phyloP scores from a whole-genome alignment of 1,140 invertebrate species.

The Drosophila elegans region DNA sequence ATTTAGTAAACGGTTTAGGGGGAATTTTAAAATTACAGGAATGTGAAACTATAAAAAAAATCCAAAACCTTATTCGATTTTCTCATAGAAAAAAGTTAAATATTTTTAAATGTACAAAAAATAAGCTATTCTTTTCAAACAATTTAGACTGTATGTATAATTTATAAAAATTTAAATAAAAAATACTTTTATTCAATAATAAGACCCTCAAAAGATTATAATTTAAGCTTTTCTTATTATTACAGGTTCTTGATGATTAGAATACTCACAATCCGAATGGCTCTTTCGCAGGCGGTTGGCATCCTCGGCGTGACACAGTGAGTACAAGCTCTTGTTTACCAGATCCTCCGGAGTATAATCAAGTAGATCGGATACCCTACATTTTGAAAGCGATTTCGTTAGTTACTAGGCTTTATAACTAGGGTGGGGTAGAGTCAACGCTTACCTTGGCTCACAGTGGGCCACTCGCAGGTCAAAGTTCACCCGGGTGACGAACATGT shows the following conservation, averaged over 20 bases:
- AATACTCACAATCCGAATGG: constrained; percentile 95
- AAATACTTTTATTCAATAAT: too few relatives aligned
- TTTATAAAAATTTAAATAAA: too few relatives aligned
- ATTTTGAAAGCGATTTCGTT: rapidly evolving
- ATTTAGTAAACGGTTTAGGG: too few relatives aligned
- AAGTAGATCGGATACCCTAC: constrained; percentile 95
- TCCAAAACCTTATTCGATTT: too few relatives aligned
- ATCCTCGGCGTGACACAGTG: constrained; percentile 97
- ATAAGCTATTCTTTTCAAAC: too few relatives aligned
- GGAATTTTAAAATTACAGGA: neutral
- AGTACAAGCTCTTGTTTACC: constrained; percentile 96
- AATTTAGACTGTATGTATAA: too few relatives aligned
- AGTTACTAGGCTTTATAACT: constrained; percentile 24
- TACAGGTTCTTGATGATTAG: neutral
- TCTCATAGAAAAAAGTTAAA: neutral
- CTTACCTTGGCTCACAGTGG: constrained; percentile 97
- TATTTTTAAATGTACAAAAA: too few relatives aligned
- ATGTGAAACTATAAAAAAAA: too few relatives aligned
- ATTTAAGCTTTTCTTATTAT: neutral
- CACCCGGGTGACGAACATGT: constrained; percentile 98
- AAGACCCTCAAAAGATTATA: too few relatives aligned
- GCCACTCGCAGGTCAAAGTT: constrained; percentile 98
- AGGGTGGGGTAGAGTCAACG: constrained; percentile 1
- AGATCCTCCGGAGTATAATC: constrained; percentile 97
- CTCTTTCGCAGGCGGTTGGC: constrained; percentile 96